Percentiles rank a stretch among this genome's conserved stretches.
Conservation (phyloP, 2,888 invertebrate genomes). For the Agonum fuliginosum region DNA sequence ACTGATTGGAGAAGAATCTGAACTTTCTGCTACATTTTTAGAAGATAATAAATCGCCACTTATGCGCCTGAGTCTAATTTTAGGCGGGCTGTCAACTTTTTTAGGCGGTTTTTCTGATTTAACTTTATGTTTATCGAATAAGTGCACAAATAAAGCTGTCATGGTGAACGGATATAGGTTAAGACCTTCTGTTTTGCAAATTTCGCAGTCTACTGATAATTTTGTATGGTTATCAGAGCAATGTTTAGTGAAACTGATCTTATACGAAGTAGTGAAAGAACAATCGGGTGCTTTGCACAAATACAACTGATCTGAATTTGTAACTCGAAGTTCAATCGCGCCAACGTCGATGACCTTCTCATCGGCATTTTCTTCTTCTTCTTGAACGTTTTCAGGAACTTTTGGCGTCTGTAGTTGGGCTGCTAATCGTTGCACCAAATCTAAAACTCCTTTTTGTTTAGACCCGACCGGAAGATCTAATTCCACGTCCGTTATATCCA, state of each 20-base stretch:
- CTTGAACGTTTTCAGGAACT: background rate
- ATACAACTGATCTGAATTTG: conserved; percentile 63
- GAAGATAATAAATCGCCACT: conserved; percentile 74
- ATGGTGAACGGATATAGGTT: conserved; percentile 8
- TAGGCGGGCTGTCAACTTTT: too few relatives aligned
- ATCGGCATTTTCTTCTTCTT: conserved; percentile 11
- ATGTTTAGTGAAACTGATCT: conserved; percentile 67
- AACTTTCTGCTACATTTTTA: conserved; percentile 63
- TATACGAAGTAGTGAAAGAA: conserved; percentile 66
- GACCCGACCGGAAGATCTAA: conserved; percentile 60
- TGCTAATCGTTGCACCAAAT: conserved; percentile 70
- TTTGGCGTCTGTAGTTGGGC: conserved; percentile 67
- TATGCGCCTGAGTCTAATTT: conserved; percentile 71
- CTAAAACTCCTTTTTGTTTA: conserved; percentile 66
- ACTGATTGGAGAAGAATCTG: background rate
- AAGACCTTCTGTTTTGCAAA: conserved; percentile 14
- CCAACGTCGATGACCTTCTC: conserved; percentile 61
- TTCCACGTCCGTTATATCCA: conserved; percentile 48
- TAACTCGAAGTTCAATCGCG: conserved; percentile 59
- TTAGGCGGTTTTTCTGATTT: background rate
- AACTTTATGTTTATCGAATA: conserved; percentile 47
- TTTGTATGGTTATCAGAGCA: conserved; percentile 67
- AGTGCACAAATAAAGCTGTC: conserved; percentile 46
- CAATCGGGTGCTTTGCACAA: conserved; percentile 68
- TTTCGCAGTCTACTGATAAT: conserved; percentile 12